Conservation (phyloP, 2,113 vertebrate genomes). For the Apistogramma diplotaenia region DNA sequence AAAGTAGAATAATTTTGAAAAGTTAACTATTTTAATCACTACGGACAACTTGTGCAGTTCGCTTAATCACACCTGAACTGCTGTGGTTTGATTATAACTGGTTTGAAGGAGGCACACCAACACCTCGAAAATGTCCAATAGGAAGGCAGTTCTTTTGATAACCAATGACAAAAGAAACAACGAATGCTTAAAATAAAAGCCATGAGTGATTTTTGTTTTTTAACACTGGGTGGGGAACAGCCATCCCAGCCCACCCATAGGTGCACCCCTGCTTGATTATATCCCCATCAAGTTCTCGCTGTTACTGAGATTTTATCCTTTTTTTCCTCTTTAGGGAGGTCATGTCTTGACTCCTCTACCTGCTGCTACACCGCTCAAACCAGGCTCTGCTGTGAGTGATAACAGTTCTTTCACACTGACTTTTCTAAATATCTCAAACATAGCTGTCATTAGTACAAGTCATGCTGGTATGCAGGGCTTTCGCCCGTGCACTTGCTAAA, state of each 20-base stretch:
- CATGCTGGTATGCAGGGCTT: neutral
- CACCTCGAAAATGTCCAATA: neutral
- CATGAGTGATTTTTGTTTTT: neutral
- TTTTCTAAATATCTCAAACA: neutral
- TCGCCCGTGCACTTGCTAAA: neutral
- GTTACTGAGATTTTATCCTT: neutral
- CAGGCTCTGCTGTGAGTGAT: conserved; percentile 80
- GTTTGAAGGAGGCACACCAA: too few relatives aligned
- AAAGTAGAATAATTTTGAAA: too few relatives aligned
- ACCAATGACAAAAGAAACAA: neutral
- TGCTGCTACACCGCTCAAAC: conserved; percentile 81
- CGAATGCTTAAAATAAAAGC: neutral
- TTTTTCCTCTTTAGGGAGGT: conserved; percentile 71
- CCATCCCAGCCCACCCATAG: neutral
- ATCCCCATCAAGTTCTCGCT: neutral
- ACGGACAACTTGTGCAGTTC: too few relatives aligned
- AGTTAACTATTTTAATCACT: too few relatives aligned
- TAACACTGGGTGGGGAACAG: neutral
- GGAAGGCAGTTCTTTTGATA: neutral
- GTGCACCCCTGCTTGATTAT: neutral
- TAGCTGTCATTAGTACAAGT: neutral
- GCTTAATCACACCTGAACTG: too few relatives aligned
- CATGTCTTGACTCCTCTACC: conserved; percentile 82
- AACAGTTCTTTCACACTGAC: neutral
- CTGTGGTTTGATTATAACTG: too few relatives aligned